Conservation (phyloP, 2,113 vertebrate genomes). For the Salvator merianae region DNA sequence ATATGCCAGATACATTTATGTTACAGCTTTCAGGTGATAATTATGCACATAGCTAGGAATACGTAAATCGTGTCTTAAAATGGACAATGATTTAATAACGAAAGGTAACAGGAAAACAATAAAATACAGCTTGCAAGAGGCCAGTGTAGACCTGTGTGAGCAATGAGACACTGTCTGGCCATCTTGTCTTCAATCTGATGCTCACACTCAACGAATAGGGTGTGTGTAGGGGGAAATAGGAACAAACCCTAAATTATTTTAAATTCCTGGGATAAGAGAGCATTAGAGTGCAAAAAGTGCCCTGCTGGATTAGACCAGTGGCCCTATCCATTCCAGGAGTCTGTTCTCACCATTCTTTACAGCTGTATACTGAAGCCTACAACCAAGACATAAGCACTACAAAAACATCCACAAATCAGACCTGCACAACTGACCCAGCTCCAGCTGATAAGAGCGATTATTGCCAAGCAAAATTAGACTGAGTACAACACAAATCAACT, state of each 20-base stretch:
- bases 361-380: too few species aligned
- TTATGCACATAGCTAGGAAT: neutral
- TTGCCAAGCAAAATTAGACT: neutral
- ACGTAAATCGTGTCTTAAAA: neutral
- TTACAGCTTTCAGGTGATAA: neutral
- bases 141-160: neutral
- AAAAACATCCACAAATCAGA: neutral
- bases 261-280: neutral
- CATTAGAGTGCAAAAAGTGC: too few species aligned
- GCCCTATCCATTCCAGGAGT: too few species aligned
- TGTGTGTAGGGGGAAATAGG: neutral
- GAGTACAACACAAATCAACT: neutral
- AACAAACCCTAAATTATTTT: neutral
- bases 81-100: neutral
- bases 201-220: neutral
- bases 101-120: neutral
- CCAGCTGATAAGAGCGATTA: too few species aligned
- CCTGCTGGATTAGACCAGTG: too few species aligned
- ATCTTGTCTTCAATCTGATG: neutral
- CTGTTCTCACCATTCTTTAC: too few species aligned
- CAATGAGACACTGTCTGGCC: neutral
- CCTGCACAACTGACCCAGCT: neutral
- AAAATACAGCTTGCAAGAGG: neutral
- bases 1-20: neutral
- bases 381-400: too few species aligned